Conservation (phyloP, 1,140 invertebrate genomes). For the Muscidifurax raptorellus region DNA sequence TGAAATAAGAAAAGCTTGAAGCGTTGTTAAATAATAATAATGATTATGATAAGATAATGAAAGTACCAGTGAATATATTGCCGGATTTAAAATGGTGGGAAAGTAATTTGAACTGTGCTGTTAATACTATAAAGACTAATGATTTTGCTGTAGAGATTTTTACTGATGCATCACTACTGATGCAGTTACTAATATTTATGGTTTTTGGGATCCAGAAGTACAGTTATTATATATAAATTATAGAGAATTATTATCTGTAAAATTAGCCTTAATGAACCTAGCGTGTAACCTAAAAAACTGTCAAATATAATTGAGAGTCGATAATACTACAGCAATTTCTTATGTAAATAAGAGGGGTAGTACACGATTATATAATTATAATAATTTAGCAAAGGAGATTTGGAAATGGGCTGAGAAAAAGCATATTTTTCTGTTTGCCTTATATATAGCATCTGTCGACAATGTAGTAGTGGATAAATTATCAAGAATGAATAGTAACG, state of each 20-base stretch:
- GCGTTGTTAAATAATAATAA: background rate
- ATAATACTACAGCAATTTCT: conserved; percentile 49
- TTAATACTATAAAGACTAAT: conserved; percentile 14
- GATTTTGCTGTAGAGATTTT: conserved; percentile 36
- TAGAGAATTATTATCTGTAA: conserved; percentile 44
- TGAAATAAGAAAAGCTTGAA: background rate
- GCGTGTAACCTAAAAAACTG: background rate
- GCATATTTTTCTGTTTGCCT: conserved; percentile 39
- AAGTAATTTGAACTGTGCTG: background rate
- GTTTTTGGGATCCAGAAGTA: conserved; percentile 37
- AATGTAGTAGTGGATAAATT: conserved; percentile 40
- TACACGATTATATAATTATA: conserved; percentile 5
- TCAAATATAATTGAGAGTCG: conserved; percentile 41
- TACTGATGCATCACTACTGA: conserved; percentile 46
- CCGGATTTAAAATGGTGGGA: conserved; percentile 41
- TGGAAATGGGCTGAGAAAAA: conserved; percentile 49
- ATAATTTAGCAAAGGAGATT: conserved; percentile 5
- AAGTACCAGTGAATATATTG: background rate
- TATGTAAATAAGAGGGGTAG: conserved; percentile 41
- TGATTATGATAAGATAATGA: conserved; percentile 15
- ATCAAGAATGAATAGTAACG: conserved; percentile 46
- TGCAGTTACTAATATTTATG: conserved; percentile 25
- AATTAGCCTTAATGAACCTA: conserved; percentile 33
- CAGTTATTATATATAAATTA: conserved; percentile 43
- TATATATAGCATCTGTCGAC: conserved; percentile 44